Conservation (phyloP, 2,888 invertebrate genomes). For the Apotomis turbidana region DNA sequence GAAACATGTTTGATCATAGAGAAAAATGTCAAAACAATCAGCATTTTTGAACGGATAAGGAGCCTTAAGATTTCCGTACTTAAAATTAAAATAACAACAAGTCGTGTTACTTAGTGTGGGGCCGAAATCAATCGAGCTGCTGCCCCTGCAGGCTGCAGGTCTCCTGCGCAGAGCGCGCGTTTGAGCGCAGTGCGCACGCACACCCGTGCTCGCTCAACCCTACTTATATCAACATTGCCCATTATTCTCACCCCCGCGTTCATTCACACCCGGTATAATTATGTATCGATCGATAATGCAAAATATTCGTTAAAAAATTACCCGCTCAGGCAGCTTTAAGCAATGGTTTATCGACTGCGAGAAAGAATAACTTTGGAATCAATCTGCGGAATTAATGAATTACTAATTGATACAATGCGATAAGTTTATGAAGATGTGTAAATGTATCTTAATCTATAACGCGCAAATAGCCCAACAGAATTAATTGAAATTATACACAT, state of each 20-base stretch:
- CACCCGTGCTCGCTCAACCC: constrained; percentile 54
- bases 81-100: not conserved
- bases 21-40: no score
- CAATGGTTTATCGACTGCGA: not conserved
- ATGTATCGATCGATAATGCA: constrained; percentile 46
- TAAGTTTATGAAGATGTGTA: no score
- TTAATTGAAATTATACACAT: no score
- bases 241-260: constrained; percentile 67
- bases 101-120: not conserved
- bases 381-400: no score
- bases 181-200: constrained; percentile 61
- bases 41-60: no score
- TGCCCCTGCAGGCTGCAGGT: constrained; percentile 54
- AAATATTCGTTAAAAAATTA: constrained; percentile 18
- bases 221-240: constrained; percentile 57
- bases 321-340: not conserved
- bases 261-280: constrained; percentile 64
- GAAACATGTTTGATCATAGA: no score
- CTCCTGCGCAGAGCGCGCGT: constrained; percentile 64
- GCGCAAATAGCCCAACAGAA: no score
- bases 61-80: not conserved
- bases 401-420: no score
- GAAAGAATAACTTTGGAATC: no score
- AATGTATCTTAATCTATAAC: no score
- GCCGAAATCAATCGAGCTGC: constrained; percentile 55